Conservation (phyloP, 2,113 vertebrate genomes). For the Zeus faber region DNA sequence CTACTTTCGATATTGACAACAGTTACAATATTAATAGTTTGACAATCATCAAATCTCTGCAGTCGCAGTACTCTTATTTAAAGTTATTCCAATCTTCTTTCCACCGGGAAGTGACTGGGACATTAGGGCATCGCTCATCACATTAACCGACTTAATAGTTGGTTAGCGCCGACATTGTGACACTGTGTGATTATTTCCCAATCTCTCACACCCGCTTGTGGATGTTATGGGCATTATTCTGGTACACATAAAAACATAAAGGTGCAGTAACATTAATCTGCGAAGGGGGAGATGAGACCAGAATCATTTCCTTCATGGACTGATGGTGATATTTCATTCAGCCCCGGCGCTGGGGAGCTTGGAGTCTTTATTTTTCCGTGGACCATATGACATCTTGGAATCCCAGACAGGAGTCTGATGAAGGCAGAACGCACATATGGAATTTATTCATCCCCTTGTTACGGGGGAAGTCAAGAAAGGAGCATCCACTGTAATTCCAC, state of each 20-base stretch:
- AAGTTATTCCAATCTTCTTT: no score
- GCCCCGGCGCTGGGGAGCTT: constrained; percentile 56
- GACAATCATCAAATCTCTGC: no score
- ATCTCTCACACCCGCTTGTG: constrained; percentile 41
- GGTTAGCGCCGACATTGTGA: constrained; percentile 36
- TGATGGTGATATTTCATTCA: constrained; percentile 77
- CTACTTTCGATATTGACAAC: no score
- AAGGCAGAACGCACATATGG: constrained; percentile 59
- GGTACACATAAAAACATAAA: constrained; percentile 79
- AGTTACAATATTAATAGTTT: no score
- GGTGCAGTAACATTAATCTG: constrained; percentile 75
- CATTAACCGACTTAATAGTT: constrained; percentile 25
- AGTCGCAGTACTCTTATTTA: no score
- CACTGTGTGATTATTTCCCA: constrained; percentile 50
- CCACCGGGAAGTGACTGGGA: not conserved
- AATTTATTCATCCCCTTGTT: constrained; percentile 72
- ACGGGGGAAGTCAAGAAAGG: constrained; percentile 48
- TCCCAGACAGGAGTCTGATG: constrained; percentile 43
- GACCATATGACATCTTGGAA: constrained; percentile 57
- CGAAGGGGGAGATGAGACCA: constrained; percentile 66
- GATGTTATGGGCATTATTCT: constrained; percentile 50
- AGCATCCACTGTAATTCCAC: constrained; percentile 6
- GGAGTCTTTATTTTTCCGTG: no score
- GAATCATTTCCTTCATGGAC: constrained; percentile 79
- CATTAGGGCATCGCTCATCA: constrained; percentile 17